Conservation (phyloP, 2,888 invertebrate genomes). For the Julus scandinavius region DNA sequence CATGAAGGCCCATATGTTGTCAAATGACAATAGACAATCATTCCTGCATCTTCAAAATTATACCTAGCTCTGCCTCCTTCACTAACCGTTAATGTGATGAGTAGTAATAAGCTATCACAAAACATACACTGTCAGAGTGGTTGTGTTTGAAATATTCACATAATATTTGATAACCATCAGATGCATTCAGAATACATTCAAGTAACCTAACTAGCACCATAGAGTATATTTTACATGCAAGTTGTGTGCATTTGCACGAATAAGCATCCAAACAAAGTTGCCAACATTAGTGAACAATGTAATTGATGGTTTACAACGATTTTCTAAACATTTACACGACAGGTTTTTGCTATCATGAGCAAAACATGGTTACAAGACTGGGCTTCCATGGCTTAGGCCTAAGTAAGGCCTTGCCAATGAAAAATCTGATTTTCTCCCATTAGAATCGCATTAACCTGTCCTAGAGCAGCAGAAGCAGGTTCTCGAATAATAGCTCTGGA, state of each 20-base stretch:
- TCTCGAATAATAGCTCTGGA: background rate
- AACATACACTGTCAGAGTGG: background rate
- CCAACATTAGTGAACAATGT: background rate
- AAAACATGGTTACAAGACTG: constrained; percentile 23
- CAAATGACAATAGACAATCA: too few relatives aligned
- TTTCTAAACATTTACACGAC: background rate
- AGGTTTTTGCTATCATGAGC: background rate
- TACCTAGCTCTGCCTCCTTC: too few relatives aligned
- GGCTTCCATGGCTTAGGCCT: background rate
- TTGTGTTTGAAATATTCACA: background rate
- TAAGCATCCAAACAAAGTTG: background rate
- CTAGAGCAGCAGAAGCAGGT: background rate
- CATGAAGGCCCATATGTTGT: too few relatives aligned
- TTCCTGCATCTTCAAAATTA: too few relatives aligned
- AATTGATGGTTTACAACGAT: background rate
- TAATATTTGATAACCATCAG: background rate
- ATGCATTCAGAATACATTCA: background rate
- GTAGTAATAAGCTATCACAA: too few relatives aligned
- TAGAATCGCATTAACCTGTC: background rate
- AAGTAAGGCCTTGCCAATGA: background rate
- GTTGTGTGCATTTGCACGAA: background rate
- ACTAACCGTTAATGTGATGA: too few relatives aligned
- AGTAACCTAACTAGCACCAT: too few relatives aligned
- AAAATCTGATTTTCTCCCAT: background rate
- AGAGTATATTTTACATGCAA: too few relatives aligned